Evolutionary conservation across 1,140 invertebrate species (phyloP).

Genomic region (Brachionus manjavacas): DNA sequence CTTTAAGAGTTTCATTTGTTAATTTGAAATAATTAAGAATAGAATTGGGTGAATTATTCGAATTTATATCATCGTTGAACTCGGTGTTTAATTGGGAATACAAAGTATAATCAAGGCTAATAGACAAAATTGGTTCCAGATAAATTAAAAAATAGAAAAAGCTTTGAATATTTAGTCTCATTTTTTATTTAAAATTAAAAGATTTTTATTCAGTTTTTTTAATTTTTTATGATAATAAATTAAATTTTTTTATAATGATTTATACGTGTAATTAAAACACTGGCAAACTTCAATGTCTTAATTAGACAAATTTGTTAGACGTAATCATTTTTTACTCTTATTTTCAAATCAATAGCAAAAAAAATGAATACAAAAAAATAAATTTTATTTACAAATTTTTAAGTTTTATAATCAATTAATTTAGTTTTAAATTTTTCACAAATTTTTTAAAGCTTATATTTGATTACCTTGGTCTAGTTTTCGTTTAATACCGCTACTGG

Average conservation of each 20-base stretch:
- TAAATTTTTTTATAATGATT: neutral
- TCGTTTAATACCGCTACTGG: neutral
- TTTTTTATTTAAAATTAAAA: neutral
- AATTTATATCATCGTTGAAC: neutral
- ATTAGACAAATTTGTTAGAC: neutral
- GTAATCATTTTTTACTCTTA: neutral
- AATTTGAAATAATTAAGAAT: slow-evolving; percentile 26
- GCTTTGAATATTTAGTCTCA: neutral
- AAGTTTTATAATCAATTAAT: neutral
- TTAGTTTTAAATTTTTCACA: no score
- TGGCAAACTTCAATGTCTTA: neutral
- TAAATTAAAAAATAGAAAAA: neutral
- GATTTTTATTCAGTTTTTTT: neutral
- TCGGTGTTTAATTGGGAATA: neutral
- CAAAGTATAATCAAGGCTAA: neutral
- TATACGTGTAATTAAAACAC: neutral
- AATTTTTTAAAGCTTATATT: neutral
- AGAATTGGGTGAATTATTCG: neutral
- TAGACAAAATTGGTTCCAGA: neutral
- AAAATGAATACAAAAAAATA: neutral
- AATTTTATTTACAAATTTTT: neutral
- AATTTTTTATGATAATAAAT: slow-evolving; percentile 2
- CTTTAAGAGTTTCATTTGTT: neutral
- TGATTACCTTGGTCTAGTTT: neutral
- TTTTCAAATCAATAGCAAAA: neutral